These are phyloP conservation scores for Busseola fusca DNA, from an alignment of 2,888 invertebrate species.

Conservation along the genomic window DNA sequence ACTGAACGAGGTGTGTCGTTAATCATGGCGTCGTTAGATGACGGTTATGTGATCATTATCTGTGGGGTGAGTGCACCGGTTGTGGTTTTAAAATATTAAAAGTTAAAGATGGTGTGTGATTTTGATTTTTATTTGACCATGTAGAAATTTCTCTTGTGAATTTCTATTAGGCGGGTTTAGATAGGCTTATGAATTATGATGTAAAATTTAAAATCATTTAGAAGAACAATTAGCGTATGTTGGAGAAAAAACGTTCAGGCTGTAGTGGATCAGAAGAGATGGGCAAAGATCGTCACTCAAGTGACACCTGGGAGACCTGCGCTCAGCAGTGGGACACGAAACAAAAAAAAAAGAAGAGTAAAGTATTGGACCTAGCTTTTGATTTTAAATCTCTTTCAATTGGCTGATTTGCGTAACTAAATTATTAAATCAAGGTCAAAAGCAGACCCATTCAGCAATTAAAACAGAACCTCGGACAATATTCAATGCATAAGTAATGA, in stretches of 20 bases:
- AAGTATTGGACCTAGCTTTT: no score
- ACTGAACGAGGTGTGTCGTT: conserved; percentile 78
- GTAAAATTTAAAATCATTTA: not conserved
- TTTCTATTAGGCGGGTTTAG: not conserved
- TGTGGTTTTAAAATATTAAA: conserved; percentile 6
- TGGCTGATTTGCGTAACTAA: not conserved
- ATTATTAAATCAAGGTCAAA: no score
- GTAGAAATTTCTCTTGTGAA: not conserved
- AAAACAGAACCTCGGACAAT: not conserved
- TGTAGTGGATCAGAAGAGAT: no score
- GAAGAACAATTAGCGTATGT: not conserved
- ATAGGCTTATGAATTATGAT: not conserved
- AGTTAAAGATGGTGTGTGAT: not conserved
- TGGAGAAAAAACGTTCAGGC: no score
- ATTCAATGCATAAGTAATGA: not conserved
- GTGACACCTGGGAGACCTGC: no score
- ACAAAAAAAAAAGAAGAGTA: not conserved
- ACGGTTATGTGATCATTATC: conserved; percentile 75
- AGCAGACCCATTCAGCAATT: no score
- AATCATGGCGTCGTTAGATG: conserved; percentile 76
- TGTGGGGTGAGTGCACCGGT: conserved; percentile 45
- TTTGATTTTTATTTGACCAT: conserved; percentile 4
- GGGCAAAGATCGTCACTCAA: no score
- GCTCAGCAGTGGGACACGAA: no score
- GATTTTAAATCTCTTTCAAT: not conserved